Base-by-base conservation (phyloP, 2,888 invertebrate genomes). In the Chrysodeixis includens region DNA sequence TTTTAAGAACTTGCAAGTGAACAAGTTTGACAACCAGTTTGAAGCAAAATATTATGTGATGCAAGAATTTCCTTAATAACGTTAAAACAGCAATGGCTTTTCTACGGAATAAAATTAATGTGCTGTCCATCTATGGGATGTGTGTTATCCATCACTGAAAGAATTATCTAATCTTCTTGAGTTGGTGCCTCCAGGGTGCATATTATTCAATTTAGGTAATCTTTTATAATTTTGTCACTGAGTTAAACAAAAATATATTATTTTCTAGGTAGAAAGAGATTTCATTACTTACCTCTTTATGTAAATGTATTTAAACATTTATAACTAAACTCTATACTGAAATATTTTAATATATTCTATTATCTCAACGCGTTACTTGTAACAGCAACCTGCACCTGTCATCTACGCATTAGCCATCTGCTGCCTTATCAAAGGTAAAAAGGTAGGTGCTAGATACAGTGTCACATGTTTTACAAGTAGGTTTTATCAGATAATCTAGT, bases 151-250 rank as follows among this genome's bases (percentile, higher is more conserved):
- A 54, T 49, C 22, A 68, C 49, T 51, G 14, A 57, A 68, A 59
- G n/a, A 54, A 60, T 44, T 62, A 68, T 60, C 59, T 74, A 51
- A 68, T 69, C 32, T 54, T 20, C 59, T 62, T 56, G 56, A 71
- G 55, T 32, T 22, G 54, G 14, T 18, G 18, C 26, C 64, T 65
- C 51, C 12, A 55, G 49, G 30, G 65, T 54, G 32, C 57, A 30
- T 30, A 32, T 30, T 5, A 30, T 10, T 32, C 1, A 32, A 1
- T 10, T 10, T 32, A 10, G 2, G 0, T 32, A 32, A 26, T 26
- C 10, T 32, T 32, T 3, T 32, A 32, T 10, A 32, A 32, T 32
- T 32, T 10, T 9, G 10, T 32, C 32, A 32, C 32, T 10, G 32
- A 32, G 10, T 32, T 32, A 10, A 32, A 35, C 4, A 35, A 14